Base-by-base conservation (phyloP, 2,888 invertebrate genomes). In the Nowickia ferox region DNA sequence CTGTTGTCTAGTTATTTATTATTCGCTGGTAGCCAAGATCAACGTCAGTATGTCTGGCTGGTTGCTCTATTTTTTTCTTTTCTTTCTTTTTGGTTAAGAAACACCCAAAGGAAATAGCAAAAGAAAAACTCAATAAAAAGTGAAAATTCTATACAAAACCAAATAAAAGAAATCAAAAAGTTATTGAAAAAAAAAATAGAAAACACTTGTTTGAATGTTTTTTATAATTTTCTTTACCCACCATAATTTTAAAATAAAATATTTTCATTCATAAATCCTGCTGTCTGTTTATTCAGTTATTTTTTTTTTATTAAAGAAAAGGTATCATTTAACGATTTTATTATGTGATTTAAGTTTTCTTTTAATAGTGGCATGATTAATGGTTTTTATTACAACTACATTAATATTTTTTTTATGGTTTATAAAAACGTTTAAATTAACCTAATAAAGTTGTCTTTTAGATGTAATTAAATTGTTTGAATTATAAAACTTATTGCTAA, bases 231-330 rank as follows among this genome's bases (percentile, higher is more conserved):
- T 42, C 15, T 44, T 71, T 59, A 75, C 68, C 65, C 63, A 53
- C 80, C 74, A 85, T 78, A 65, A 72, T 76, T 83, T 80, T 85
- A 51, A 69, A 57, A 78, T 68, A 44, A 61, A 66, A 72, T 55
- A 40, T 79, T 76, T 86, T 86, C 83, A 86, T 86, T 86, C 83
- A 86, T 80, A 83, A 86, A 86, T 76, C 61, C 57, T 30, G 44
- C 19, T 51, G 48, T 65, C 71, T 76, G 9, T 59, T 46, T 59
- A 9, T 19, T 19, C 4, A 15, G 9, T 51, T 63, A 30, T 55
- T 9, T 44, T 55, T 59, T 61, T 15, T 48, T 30, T 30, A 13
- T 38, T 61, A 55, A 46, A 5, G 55, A 69, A n/a, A 72, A 71
- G 57, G 63, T 61, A 68, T 85, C 68, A 63, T 44, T 74, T 78